These are phyloP conservation scores for Heliconius hortense DNA, from an alignment of 2,888 invertebrate genomes.

Conservation along the genomic window DNA sequence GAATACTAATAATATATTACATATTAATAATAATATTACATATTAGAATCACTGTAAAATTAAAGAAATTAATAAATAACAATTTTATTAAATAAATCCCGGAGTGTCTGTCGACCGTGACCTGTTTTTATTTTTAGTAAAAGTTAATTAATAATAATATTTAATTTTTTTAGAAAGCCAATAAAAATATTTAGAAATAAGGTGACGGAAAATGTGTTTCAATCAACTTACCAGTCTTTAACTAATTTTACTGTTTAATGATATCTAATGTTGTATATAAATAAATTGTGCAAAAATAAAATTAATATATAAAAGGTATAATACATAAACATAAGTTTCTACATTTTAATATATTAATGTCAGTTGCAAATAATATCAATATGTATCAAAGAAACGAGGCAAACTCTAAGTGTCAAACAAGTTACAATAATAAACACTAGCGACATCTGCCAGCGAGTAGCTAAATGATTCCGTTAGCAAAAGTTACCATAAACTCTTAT, in stretches of 20 bases:
- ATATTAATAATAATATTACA: too few relatives aligned
- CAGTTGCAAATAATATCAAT: background rate
- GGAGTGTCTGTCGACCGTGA: too few relatives aligned
- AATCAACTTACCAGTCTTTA: background rate
- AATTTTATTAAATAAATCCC: too few relatives aligned
- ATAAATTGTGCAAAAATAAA: background rate
- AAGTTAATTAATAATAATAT: background rate
- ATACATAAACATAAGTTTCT: background rate
- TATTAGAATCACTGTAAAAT: background rate
- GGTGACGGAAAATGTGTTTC: background rate
- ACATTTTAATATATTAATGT: background rate
- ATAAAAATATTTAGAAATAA: background rate
- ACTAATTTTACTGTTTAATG: background rate
- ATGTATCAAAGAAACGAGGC: constrained; percentile 1
- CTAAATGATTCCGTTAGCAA: background rate
- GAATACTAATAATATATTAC: too few relatives aligned
- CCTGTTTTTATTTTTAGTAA: background rate
- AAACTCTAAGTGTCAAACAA: background rate
- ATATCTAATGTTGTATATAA: background rate
- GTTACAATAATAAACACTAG: background rate
- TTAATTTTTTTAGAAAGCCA: background rate
- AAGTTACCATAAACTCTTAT: too few relatives aligned
- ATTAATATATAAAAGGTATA: background rate
- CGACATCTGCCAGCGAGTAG: constrained; percentile 4
- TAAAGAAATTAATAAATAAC: too few relatives aligned